A percentile compares a stretch with the other conserved stretches of the same genome.
Evolutionary conservation across 2,888 invertebrate genomes (phyloP).

Genomic region (Heliconius sara): DNA sequence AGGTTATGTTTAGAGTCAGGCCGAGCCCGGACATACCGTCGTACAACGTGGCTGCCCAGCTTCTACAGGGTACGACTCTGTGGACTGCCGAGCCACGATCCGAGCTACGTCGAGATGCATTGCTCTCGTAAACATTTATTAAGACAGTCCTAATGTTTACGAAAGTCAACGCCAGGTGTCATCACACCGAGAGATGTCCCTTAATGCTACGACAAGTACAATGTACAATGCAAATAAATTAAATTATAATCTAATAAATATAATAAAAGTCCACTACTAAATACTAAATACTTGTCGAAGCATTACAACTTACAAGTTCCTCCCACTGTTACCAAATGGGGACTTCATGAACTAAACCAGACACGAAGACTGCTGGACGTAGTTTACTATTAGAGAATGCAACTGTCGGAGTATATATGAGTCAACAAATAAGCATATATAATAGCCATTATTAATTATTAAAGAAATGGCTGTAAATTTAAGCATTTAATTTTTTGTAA

Average conservation of each 20-base stretch:
- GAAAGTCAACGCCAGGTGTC: conserved; percentile 50
- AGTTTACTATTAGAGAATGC: not conserved
- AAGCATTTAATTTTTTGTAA: not conserved
- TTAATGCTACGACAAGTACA: conserved; percentile 35
- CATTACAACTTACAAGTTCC: conserved; percentile 61
- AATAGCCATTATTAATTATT: not conserved
- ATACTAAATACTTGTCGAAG: conserved; percentile 57
- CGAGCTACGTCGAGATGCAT: conserved; percentile 30
- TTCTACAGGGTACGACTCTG: conserved; percentile 45
- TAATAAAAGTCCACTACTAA: too few relatives aligned
- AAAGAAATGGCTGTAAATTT: not conserved
- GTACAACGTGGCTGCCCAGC: conserved; percentile 62
- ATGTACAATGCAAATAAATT: not conserved
- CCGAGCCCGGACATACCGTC: conserved; percentile 72
- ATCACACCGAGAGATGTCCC: conserved; percentile 50
- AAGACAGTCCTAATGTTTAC: not conserved
- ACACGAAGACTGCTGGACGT: conserved; percentile 17
- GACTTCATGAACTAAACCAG: conserved; percentile 23
- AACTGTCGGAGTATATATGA: not conserved
- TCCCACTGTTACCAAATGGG: conserved; percentile 35
- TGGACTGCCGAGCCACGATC: conserved; percentile 31
- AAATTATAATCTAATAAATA: not conserved
- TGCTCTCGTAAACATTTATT: conserved; percentile 7
- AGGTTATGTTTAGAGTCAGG: conserved; percentile 71
- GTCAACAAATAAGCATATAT: not conserved